These are phyloP conservation scores for Sinocyclocheilus anophthalmus DNA, from an alignment of 2,113 vertebrate species.

Conservation along the genomic window DNA sequence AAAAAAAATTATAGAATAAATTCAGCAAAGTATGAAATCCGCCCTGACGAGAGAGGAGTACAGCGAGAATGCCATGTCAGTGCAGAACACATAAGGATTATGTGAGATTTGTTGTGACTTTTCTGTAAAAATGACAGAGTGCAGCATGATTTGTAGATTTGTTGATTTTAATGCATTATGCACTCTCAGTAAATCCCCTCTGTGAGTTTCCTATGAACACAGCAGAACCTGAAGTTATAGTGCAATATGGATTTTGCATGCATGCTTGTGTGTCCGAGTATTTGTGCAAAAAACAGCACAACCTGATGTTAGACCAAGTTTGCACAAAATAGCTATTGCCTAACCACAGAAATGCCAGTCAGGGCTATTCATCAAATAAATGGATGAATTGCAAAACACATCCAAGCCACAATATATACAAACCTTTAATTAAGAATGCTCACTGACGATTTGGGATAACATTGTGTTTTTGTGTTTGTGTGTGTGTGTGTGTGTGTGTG, in stretches of 20 bases:
- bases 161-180: conserved; percentile 41
- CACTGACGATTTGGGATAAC: conserved; percentile 2
- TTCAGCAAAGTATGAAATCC: neutral
- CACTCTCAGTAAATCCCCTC: neutral
- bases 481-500: neutral
- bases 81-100: conserved; percentile 41
- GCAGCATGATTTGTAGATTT: conserved; percentile 35
- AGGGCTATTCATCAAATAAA: conserved; percentile 34
- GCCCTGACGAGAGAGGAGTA: neutral
- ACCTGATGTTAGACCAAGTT: conserved; percentile 29
- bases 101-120: conserved; percentile 36
- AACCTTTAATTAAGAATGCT: neutral
- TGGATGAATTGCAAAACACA: conserved; percentile 39
- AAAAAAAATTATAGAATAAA: neutral
- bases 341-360: conserved; percentile 40
- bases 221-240: neutral
- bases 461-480: neutral
- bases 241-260: conserved; percentile 3
- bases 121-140: conserved; percentile 23
- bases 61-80: conserved; percentile 19
- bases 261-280: conserved; percentile 10
- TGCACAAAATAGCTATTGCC: conserved; percentile 27
- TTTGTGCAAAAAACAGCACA: neutral
- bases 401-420: neutral
- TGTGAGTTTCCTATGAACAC: neutral